Percentiles rank a stretch among this genome's conserved stretches.
These are phyloP conservation scores for Mizuhopecten yessoensis DNA, from an alignment of 1,140 invertebrate genomes.

Conservation along the genomic window DNA sequence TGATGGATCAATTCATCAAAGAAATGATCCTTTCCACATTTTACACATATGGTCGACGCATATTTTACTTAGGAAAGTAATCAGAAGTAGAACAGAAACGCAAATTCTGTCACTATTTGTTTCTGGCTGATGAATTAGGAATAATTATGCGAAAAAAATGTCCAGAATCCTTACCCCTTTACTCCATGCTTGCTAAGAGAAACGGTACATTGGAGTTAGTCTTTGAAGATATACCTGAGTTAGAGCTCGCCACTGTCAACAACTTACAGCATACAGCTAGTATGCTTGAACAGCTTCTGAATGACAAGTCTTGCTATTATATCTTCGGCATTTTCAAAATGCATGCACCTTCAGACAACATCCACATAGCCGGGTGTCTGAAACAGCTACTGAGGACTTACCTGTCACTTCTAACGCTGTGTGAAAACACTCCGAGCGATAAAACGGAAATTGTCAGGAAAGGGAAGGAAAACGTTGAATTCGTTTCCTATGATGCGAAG, in stretches of 20 bases:
- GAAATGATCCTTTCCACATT: background rate
- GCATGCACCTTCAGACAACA: background rate
- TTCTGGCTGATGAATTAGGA: conserved; percentile 1
- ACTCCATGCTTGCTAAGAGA: background rate
- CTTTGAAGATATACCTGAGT: background rate
- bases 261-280: background rate
- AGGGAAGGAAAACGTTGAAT: background rate
- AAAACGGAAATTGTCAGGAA: background rate
- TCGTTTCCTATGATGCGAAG: background rate
- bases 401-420: background rate
- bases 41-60: background rate
- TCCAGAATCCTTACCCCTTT: background rate
- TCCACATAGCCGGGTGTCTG: background rate
- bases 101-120: background rate
- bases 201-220: background rate
- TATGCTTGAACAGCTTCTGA: background rate
- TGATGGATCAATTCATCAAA: background rate
- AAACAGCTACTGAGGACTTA: background rate
- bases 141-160: background rate
- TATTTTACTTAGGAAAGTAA: conserved; percentile 9
- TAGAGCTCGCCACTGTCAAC: background rate
- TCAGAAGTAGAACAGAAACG: background rate
- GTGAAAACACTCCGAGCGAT: background rate
- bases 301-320: background rate
- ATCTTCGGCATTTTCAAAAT: background rate